phyloP scores from a whole-genome alignment of 2,113 vertebrate genomes.

The Spea multiplicata region DNA sequence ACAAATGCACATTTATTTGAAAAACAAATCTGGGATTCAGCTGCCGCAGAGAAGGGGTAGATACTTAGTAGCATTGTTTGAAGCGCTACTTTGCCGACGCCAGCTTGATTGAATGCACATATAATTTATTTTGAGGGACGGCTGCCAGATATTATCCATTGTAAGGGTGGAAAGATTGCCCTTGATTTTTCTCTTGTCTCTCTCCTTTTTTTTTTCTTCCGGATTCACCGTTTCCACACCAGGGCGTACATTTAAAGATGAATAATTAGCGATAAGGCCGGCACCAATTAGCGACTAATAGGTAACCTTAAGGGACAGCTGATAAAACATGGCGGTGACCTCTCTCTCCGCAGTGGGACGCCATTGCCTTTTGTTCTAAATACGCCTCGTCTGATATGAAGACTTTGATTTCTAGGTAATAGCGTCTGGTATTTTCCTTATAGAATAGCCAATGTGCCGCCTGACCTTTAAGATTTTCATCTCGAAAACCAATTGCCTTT shows the following conservation, averaged over 20 bases:
- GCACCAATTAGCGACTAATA: slow-evolving; percentile 19
- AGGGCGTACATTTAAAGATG: not conserved
- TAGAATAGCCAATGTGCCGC: slow-evolving; percentile 21
- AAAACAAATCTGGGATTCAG: slow-evolving; percentile 12
- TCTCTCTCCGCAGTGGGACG: not conserved
- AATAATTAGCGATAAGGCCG: not conserved
- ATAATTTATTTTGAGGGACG: slow-evolving; percentile 3
- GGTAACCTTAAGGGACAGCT: not conserved
- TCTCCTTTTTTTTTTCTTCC: not conserved
- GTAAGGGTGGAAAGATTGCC: not conserved
- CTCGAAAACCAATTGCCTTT: slow-evolving; percentile 17
- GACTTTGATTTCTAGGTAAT: slow-evolving; percentile 33
- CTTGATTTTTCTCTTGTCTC: not conserved
- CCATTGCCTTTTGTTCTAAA: slow-evolving; percentile 11
- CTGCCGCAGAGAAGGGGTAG: not conserved
- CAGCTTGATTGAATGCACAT: slow-evolving; percentile 10
- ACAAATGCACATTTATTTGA: slow-evolving; percentile 7
- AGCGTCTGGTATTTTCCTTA: slow-evolving; percentile 1
- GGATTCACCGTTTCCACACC: slow-evolving; percentile 2
- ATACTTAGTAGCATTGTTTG: slow-evolving; percentile 19
- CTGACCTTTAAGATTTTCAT: slow-evolving; percentile 32
- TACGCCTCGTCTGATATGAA: slow-evolving; percentile 14
- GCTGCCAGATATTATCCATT: not conserved
- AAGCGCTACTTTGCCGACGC: not conserved
- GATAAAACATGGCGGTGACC: slow-evolving; percentile 8